A percentile compares a stretch with the other conserved stretches of the same genome.
phyloP scores from a whole-genome alignment of 2,113 vertebrate genomes.

The Mugil cephalus region DNA sequence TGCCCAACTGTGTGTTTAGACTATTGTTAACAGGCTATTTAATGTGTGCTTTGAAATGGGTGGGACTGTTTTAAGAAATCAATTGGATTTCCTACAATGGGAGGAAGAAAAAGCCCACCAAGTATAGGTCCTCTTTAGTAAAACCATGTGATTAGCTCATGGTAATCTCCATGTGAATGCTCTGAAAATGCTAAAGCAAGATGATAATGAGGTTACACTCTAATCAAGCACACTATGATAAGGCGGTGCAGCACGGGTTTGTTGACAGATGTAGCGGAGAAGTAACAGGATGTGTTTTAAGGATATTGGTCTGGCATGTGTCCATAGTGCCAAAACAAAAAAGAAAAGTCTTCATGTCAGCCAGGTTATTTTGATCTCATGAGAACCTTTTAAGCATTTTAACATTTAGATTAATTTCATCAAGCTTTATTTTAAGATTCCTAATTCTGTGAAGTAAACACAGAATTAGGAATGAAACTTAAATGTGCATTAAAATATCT shows the following conservation, averaged over 20 bases:
- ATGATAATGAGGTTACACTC: not conserved
- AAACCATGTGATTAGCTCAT: constrained; percentile 48
- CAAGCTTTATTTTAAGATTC: not conserved
- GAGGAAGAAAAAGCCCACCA: constrained; percentile 4
- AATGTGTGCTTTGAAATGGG: constrained; percentile 73
- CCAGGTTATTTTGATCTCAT: not conserved
- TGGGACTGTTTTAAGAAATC: constrained; percentile 64
- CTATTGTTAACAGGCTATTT: constrained; percentile 36
- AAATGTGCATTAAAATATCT: constrained; percentile 1
- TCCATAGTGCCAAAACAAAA: constrained; percentile 24
- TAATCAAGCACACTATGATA: constrained; percentile 1
- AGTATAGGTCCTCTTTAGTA: not conserved
- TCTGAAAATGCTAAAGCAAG: not conserved
- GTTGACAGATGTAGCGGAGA: constrained; percentile 42
- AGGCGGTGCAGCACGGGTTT: not conserved
- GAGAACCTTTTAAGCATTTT: not conserved
- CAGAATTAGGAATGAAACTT: not conserved
- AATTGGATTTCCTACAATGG: constrained; percentile 38
- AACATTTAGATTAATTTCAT: not conserved
- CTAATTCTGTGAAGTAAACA: too few species aligned
- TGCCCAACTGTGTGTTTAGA: constrained; percentile 42
- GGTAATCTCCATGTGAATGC: constrained; percentile 13
- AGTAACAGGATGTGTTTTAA: constrained; percentile 78
- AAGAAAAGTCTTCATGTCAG: not conserved
- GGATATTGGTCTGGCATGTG: constrained; percentile 64